Conservation (phyloP, 2,113 vertebrate species). For the Spilogale gracilis region DNA sequence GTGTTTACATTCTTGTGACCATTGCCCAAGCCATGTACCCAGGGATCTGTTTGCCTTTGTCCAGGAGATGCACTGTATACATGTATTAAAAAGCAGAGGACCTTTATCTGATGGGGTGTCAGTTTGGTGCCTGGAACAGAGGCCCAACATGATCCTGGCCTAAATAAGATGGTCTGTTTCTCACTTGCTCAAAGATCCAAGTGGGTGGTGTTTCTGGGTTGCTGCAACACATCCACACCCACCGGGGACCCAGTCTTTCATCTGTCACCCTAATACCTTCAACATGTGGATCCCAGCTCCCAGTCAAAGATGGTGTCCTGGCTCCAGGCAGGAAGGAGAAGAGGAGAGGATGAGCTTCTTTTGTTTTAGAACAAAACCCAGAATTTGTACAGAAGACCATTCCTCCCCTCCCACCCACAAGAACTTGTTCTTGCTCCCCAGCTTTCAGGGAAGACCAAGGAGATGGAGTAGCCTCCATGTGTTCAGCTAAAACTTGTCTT, state of each 20-base stretch:
- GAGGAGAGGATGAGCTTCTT: not conserved
- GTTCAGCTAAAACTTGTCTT: not conserved
- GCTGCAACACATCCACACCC: too few species aligned
- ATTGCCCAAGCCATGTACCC: not conserved
- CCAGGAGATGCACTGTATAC: not conserved
- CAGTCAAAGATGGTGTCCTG: not conserved
- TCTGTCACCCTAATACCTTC: not conserved
- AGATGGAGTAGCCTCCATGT: not conserved
- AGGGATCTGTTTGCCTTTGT: not conserved
- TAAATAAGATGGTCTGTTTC: not conserved
- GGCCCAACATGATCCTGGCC: too few species aligned
- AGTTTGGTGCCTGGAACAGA: not conserved
- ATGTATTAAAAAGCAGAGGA: not conserved
- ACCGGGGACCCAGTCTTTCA: not conserved
- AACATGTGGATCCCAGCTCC: not conserved
- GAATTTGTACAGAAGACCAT: not conserved
- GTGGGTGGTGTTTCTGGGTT: not conserved
- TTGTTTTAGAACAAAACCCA: not conserved
- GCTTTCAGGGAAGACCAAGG: not conserved
- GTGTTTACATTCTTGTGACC: not conserved
- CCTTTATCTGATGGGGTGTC: not conserved
- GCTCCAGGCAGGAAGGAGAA: not conserved
- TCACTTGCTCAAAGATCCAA: not conserved
- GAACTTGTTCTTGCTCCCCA: not conserved
- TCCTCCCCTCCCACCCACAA: too few species aligned